phyloP scores from a whole-genome alignment of 2,797 vertebrate genomes.

The Acanthiza pusilla region DNA sequence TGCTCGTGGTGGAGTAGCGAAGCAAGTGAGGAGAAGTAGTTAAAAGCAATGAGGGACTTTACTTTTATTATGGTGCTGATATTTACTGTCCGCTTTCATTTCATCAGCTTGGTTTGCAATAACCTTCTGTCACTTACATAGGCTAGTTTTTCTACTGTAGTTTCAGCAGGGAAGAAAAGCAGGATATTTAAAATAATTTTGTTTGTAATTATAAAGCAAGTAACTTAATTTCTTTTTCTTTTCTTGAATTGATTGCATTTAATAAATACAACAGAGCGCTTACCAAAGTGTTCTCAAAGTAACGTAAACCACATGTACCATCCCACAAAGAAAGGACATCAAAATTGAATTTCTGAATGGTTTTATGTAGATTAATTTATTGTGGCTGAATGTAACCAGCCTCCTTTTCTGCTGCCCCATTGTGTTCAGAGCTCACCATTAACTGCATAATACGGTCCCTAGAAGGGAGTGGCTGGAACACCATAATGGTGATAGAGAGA shows the following conservation, averaged over 20 bases:
- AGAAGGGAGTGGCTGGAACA: neutral
- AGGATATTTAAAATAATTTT: neutral
- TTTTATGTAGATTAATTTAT: neutral
- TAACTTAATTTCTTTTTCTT: constrained; percentile 2
- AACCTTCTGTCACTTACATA: neutral
- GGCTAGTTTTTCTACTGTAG: neutral
- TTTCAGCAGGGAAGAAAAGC: neutral
- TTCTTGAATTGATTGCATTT: constrained; percentile 12
- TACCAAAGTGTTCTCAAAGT: neutral
- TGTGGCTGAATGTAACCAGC: neutral
- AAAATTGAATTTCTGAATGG: neutral
- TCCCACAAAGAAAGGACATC: neutral
- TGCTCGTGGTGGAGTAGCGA: neutral
- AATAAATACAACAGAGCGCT: neutral
- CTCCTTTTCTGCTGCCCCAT: neutral
- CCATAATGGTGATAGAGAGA: neutral
- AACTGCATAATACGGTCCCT: neutral
- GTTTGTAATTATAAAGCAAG: constrained; percentile 31
- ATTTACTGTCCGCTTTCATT: neutral
- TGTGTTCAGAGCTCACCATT: neutral
- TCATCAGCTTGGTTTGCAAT: neutral
- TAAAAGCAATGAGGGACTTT: neutral
- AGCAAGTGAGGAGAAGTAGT: neutral
- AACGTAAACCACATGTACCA: neutral
- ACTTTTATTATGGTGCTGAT: neutral